phyloP scores from a whole-genome alignment of 2,113 vertebrate genomes.

The Ardeotis arabs region DNA sequence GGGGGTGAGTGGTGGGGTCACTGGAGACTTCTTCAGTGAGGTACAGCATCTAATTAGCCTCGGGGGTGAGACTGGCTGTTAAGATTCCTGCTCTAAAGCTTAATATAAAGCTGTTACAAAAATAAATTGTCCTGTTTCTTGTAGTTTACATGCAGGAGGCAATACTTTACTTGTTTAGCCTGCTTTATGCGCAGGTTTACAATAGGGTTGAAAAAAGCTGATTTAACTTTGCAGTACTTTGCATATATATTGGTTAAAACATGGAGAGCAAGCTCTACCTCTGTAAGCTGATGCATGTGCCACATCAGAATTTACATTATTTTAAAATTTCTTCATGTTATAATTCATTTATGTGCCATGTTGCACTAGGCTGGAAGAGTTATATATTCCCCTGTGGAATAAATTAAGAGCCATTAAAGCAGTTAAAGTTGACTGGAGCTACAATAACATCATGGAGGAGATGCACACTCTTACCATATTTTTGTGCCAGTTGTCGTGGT shows the following conservation, averaged over 20 bases:
- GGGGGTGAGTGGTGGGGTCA: not conserved
- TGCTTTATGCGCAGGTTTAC: not conserved
- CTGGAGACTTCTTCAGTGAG: not conserved
- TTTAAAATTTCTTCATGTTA: not conserved
- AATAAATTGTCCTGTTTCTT: not conserved
- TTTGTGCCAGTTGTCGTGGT: not conserved
- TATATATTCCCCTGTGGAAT: not conserved
- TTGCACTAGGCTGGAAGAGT: not conserved
- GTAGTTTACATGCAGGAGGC: not conserved
- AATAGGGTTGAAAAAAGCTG: not conserved
- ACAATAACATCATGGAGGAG: not conserved
- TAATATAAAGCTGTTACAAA: not conserved
- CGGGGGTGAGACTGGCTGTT: not conserved
- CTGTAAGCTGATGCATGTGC: not conserved
- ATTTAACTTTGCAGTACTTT: not conserved
- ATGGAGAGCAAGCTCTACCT: not conserved
- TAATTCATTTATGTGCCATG: not conserved
- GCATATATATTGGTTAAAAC: not conserved
- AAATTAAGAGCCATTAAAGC: not conserved
- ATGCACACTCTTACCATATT: not conserved
- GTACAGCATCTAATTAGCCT: not conserved
- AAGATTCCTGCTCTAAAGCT: not conserved
- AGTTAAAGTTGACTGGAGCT: not conserved
- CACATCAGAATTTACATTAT: not conserved
- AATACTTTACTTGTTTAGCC: not conserved